Conservation (phyloP, 53 echinoderm and acorn worm genomes). For the Stichopus horrens region DNA sequence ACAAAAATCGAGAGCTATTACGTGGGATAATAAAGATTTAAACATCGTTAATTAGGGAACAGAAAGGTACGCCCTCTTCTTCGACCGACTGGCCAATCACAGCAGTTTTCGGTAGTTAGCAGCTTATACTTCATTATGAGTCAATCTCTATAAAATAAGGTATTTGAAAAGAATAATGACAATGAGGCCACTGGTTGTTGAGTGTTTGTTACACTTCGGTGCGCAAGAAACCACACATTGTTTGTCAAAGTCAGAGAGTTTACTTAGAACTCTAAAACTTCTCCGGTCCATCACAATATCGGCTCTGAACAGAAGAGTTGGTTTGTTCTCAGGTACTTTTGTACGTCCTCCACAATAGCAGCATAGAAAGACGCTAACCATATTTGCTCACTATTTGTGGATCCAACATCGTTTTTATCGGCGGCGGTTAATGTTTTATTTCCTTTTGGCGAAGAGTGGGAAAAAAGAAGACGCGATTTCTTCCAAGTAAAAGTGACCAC, state of each 20-base stretch:
- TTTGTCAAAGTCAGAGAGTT: background rate
- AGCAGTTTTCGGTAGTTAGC: too few species aligned
- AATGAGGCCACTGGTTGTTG: too few species aligned
- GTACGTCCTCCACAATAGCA: background rate
- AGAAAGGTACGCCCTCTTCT: too few species aligned
- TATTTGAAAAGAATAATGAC: too few species aligned
- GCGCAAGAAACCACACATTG: background rate
- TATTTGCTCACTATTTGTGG: background rate
- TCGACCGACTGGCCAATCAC: too few species aligned
- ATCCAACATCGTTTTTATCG: background rate
- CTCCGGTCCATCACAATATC: background rate
- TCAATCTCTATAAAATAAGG: too few species aligned
- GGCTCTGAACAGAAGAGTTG: background rate
- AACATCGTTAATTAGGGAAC: too few species aligned
- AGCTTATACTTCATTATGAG: too few species aligned
- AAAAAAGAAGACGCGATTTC: background rate
- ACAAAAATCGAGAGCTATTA: too few species aligned
- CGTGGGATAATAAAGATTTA: too few species aligned
- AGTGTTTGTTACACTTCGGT: too few species aligned
- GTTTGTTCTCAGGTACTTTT: background rate
- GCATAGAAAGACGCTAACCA: background rate
- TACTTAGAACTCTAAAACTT: background rate
- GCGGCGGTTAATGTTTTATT: background rate
- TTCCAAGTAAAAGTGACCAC: conserved; percentile 13
- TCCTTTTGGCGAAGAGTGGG: background rate